phyloP scores from a whole-genome alignment of 2,113 vertebrate species.

The Sclerurus mexicanus region DNA sequence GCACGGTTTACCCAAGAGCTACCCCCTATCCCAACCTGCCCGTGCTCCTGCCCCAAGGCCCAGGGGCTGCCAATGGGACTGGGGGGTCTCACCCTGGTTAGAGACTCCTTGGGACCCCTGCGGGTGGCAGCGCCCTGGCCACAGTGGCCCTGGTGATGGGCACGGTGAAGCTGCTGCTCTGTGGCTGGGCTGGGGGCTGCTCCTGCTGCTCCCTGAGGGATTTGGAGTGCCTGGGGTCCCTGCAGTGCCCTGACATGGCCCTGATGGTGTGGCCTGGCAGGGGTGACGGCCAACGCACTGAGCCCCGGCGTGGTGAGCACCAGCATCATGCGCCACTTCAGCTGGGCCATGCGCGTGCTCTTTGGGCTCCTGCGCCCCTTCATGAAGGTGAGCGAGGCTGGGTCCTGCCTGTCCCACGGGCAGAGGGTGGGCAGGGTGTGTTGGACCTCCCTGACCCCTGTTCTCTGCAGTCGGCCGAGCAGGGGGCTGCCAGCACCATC shows the following conservation, averaged over 20 bases:
- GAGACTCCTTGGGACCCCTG: fast-evolving
- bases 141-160: fast-evolving
- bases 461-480: slow-evolving; percentile 63
- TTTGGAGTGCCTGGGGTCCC: neutral
- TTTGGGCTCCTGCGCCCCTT: slow-evolving; percentile 76
- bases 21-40: fast-evolving
- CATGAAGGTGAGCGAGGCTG: slow-evolving; percentile 75
- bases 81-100: neutral
- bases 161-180: fast-evolving
- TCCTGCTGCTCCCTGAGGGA: neutral
- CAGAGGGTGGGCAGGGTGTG: fast-evolving
- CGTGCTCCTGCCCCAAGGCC: fast-evolving
- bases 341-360: neutral
- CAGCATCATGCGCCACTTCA: slow-evolving; percentile 74
- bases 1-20: neutral
- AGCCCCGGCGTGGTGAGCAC: slow-evolving; percentile 84
- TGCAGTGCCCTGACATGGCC: fast-evolving
- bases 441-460: fast-evolving
- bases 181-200: neutral
- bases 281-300: slow-evolving; percentile 80
- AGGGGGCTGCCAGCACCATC: slow-evolving; percentile 81
- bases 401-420: fast-evolving
- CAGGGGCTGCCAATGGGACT: fast-evolving
- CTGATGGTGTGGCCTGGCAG: neutral
- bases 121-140: neutral